phyloP scores from a whole-genome alignment of 2,888 invertebrate species.

The Criorhina ranunculi region DNA sequence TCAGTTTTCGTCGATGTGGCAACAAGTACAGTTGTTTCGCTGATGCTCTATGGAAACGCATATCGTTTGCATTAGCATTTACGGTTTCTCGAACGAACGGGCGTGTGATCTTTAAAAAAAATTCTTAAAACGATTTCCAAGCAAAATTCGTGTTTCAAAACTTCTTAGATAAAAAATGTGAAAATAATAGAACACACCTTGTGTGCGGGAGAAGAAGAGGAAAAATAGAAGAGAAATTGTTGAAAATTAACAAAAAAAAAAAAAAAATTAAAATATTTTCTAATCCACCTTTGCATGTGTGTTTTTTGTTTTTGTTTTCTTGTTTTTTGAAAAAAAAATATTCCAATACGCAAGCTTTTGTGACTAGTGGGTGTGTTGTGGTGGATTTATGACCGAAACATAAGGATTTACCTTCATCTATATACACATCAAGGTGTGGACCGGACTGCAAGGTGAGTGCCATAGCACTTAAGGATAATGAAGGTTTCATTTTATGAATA shows the following conservation, averaged over 20 bases:
- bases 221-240: too few relatives aligned
- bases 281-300: background rate
- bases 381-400: background rate
- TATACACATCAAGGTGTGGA: background rate
- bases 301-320: too few relatives aligned
- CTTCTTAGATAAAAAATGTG: background rate
- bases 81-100: conserved; percentile 37
- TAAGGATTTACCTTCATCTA: conserved; percentile 4
- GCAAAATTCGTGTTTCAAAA: background rate
- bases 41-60: background rate
- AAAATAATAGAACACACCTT: conserved; percentile 3
- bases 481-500: too few relatives aligned
- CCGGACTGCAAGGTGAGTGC: conserved; percentile 1
- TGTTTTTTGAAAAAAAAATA: too few relatives aligned
- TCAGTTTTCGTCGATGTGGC: conserved; percentile 74
- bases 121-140: background rate
- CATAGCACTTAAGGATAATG: background rate
- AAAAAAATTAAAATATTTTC: background rate
- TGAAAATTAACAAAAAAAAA: background rate
- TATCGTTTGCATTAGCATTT: background rate
- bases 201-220: background rate
- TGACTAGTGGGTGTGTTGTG: background rate
- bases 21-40: conserved; percentile 66
- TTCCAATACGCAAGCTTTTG: too few relatives aligned
- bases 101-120: conserved; percentile 12